Percentiles rank a stretch among this genome's conserved stretches.
phyloP scores from a whole-genome alignment of 2,113 vertebrate species.

The sheep (Ovis aries) region DNA sequence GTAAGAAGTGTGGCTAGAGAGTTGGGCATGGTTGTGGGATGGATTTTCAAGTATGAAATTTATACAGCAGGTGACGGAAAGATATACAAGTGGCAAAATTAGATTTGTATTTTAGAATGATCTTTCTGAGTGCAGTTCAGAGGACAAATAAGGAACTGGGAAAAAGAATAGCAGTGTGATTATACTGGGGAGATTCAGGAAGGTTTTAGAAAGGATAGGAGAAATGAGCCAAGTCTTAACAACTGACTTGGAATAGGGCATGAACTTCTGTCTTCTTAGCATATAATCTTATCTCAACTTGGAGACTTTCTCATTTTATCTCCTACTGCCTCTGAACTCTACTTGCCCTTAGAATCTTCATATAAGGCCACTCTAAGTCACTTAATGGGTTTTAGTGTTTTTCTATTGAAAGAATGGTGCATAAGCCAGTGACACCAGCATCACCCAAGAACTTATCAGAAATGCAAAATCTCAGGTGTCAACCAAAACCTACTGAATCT shows the following conservation, averaged over 20 bases:
- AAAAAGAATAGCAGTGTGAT: background rate
- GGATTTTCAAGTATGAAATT: background rate
- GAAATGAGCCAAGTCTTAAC: background rate
- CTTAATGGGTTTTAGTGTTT: background rate
- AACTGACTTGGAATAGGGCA: background rate
- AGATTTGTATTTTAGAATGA: background rate
- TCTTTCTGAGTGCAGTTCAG: background rate
- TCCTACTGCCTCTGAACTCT: background rate
- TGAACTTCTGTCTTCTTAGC: background rate
- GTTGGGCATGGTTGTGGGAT: background rate
- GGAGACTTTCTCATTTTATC: background rate
- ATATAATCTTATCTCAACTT: background rate
- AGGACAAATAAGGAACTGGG: background rate
- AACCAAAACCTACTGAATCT: background rate
- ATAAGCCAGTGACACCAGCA: background rate
- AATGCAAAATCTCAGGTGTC: background rate
- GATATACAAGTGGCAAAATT: background rate
- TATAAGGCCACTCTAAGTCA: rapidly evolving
- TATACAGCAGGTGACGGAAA: background rate
- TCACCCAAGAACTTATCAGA: background rate
- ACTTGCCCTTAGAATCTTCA: background rate
- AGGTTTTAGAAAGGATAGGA: background rate
- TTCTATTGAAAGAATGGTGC: background rate
- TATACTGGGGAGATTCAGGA: background rate
- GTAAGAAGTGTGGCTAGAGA: background rate